phyloP scores from a whole-genome alignment of 2,888 invertebrate genomes.

The Stenodema calcarata region DNA sequence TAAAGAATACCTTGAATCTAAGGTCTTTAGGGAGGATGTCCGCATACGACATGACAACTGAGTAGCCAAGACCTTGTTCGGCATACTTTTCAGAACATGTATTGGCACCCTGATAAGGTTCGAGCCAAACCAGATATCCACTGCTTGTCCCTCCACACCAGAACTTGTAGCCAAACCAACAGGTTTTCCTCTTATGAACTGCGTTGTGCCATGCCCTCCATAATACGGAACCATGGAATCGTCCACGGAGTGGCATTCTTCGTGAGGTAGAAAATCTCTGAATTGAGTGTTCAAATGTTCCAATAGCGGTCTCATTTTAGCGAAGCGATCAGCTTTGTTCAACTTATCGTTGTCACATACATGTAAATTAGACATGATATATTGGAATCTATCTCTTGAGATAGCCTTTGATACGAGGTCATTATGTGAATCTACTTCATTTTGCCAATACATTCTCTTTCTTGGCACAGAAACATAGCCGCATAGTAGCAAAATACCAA shows the following conservation, averaged over 20 bases:
- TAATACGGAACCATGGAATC: too few species aligned
- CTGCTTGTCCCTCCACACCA: slow-evolving; percentile 15
- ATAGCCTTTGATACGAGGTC: slow-evolving; percentile 1
- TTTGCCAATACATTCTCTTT: slow-evolving; percentile 24
- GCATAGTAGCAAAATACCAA: slow-evolving; percentile 41
- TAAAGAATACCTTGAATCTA: background rate
- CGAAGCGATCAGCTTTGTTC: slow-evolving; percentile 11
- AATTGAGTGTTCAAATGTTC: background rate
- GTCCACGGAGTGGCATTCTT: slow-evolving; percentile 5
- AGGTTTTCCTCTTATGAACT: slow-evolving; percentile 31
- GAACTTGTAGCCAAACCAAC: slow-evolving; percentile 25
- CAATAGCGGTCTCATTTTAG: too few species aligned
- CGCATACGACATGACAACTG: background rate
- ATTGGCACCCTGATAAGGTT: slow-evolving; percentile 41
- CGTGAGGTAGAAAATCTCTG: background rate
- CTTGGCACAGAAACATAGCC: slow-evolving; percentile 24
- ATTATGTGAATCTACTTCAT: background rate
- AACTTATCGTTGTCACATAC: slow-evolving; percentile 21
- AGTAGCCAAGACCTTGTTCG: background rate
- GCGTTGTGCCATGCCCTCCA: slow-evolving; percentile 1
- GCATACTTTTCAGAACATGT: background rate
- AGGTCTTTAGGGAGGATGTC: background rate
- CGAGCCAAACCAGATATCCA: slow-evolving; percentile 9
- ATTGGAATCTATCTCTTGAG: slow-evolving; percentile 30
- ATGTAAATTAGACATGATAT: slow-evolving; percentile 17